Conservation (phyloP, 2,888 invertebrate genomes). For the Lathronympha strigana region DNA sequence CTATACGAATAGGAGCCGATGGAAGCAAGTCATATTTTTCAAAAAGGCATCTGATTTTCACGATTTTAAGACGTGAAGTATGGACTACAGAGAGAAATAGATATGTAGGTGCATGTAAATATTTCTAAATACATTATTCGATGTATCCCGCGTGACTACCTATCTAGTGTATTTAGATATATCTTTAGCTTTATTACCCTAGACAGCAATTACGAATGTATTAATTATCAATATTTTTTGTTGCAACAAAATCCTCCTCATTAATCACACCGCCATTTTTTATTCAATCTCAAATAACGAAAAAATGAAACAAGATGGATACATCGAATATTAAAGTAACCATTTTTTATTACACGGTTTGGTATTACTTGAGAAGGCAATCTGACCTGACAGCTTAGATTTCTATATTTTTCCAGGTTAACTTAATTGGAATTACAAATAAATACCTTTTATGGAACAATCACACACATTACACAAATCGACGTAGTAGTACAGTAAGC, state of each 20-base stretch:
- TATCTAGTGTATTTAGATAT: not conserved
- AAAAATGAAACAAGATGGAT: constrained; percentile 15
- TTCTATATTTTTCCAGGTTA: not conserved
- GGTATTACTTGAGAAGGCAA: not conserved
- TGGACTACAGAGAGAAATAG: no score
- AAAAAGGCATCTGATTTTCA: no score
- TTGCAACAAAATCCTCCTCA: constrained; percentile 16
- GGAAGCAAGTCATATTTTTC: no score
- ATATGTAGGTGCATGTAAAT: no score
- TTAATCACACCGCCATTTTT: constrained; percentile 29
- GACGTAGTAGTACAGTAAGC: no score
- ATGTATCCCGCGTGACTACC: no score
- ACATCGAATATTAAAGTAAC: constrained; percentile 16
- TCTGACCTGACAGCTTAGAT: not conserved
- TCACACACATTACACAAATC: no score
- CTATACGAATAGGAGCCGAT: no score
- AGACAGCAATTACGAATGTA: not conserved
- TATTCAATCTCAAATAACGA: constrained; percentile 21
- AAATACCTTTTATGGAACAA: no score
- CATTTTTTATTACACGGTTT: not conserved
- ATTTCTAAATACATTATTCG: no score
- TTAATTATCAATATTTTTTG: constrained; percentile 13
- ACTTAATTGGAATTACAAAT: no score
- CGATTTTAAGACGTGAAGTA: no score
- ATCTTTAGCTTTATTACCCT: not conserved